Conservation (phyloP, 2,797 vertebrate species). For the Coregonus sp. region DNA sequence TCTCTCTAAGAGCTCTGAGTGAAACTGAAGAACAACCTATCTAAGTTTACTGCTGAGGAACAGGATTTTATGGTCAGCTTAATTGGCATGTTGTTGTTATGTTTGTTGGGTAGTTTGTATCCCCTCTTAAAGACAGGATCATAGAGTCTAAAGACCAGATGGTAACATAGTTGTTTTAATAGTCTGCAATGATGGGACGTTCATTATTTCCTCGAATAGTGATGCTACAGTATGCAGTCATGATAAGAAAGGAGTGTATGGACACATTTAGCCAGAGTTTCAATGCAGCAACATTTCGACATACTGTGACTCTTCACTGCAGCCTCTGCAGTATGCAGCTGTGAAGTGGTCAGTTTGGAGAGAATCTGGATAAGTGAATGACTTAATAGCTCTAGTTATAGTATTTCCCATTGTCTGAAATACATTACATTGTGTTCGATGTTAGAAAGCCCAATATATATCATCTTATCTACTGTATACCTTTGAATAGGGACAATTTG, state of each 20-base stretch:
- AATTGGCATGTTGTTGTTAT: background rate
- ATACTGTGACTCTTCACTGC: background rate
- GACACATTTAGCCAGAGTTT: background rate
- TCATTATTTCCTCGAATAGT: background rate
- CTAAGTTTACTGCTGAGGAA: conserved; percentile 13
- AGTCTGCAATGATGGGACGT: conserved; percentile 1
- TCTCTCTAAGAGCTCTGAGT: conserved; percentile 16
- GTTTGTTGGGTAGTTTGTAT: background rate
- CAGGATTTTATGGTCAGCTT: conserved; percentile 18
- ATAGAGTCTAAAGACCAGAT: background rate
- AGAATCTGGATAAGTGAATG: background rate
- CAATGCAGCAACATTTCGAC: background rate
- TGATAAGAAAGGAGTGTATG: background rate
- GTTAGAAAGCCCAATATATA: background rate
- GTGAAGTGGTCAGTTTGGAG: background rate
- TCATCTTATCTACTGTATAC: background rate
- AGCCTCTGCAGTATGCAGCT: too few relatives aligned
- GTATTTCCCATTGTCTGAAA: background rate
- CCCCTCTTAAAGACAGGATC: background rate
- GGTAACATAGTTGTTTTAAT: conserved; percentile 9
- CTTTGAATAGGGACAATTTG: background rate
- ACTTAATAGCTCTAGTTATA: background rate
- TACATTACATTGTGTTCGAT: background rate
- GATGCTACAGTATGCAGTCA: background rate
- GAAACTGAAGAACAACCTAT: conserved; percentile 6